Percentiles rank a stretch among this genome's conserved stretches.
Conservation (phyloP, 2,113 vertebrate species). For the Dasyornis broadbenti region DNA sequence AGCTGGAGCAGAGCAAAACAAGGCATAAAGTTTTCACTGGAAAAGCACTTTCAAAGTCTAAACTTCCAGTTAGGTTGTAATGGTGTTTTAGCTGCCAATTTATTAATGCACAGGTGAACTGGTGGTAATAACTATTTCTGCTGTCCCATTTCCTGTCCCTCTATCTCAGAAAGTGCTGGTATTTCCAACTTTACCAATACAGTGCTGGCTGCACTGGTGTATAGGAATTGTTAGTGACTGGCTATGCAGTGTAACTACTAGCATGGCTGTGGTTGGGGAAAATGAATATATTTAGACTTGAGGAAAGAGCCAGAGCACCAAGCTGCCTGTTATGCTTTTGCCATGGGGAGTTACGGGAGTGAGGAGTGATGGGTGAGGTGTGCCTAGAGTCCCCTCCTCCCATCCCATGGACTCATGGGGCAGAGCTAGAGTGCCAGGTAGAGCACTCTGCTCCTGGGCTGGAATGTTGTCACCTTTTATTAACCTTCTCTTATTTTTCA, state of each 20-base stretch:
- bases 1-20: not conserved
- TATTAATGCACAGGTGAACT: not conserved
- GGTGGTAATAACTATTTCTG: not conserved
- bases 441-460: not conserved
- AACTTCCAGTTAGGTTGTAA: not conserved
- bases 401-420: rapidly evolving
- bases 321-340: rapidly evolving
- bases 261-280: not conserved
- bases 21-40: not conserved
- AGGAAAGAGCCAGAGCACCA: not conserved
- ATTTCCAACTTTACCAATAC: not conserved
- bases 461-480: not conserved
- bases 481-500: not conserved
- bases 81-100: not conserved
- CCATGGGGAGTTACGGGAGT: rapidly evolving
- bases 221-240: not conserved
- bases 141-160: not conserved
- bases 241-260: not conserved
- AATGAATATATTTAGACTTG: not conserved
- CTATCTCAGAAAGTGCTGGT: not conserved
- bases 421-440: not conserved
- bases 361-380: not conserved
- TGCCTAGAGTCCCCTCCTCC: not conserved
- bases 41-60: not conserved
- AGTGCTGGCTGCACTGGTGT: not conserved